A percentile compares a stretch with the other conserved stretches of the same genome.
These are phyloP conservation scores for Noctua janthe DNA, from an alignment of 2,888 invertebrate species.

Conservation along the genomic window DNA sequence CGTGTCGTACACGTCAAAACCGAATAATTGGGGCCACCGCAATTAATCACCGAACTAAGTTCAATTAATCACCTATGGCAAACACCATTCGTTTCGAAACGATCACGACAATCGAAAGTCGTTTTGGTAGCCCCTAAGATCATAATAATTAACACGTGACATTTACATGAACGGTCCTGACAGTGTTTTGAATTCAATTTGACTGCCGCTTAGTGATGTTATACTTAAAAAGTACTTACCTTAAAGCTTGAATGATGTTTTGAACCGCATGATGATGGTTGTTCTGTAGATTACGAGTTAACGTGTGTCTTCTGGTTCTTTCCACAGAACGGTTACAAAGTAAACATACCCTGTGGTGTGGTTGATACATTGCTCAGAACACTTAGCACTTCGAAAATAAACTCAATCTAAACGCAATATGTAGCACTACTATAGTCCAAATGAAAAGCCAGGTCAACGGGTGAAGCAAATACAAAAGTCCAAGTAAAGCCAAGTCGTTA, in stretches of 20 bases:
- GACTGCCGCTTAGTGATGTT: slow-evolving; percentile 7
- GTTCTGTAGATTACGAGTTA: slow-evolving; percentile 4
- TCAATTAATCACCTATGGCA: background rate
- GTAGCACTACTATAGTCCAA: slow-evolving; percentile 7
- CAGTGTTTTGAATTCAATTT: no score
- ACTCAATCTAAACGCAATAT: background rate
- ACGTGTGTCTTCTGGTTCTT: background rate
- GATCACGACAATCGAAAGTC: slow-evolving; percentile 8
- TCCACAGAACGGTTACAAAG: slow-evolving; percentile 7
- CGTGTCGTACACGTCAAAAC: slow-evolving; percentile 8
- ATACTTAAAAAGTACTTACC: slow-evolving; percentile 10
- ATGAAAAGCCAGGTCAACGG: slow-evolving; percentile 10
- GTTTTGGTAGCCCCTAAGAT: background rate
- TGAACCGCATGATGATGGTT: slow-evolving; percentile 10
- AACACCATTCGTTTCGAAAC: background rate
- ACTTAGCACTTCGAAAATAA: background rate
- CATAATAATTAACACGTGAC: no score
- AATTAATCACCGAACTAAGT: background rate
- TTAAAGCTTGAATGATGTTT: slow-evolving; percentile 6
- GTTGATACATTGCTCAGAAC: slow-evolving; percentile 9
- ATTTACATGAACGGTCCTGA: no score
- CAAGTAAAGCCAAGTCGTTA: slow-evolving; percentile 1
- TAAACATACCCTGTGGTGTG: slow-evolving; percentile 1
- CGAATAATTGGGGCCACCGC: slow-evolving; percentile 7
- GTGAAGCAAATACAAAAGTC: background rate